Evolutionary conservation across 2,888 invertebrate species (phyloP), one percentile per base, ranked within the genome.

Genomic region (Chymomyza amoena): DNA sequence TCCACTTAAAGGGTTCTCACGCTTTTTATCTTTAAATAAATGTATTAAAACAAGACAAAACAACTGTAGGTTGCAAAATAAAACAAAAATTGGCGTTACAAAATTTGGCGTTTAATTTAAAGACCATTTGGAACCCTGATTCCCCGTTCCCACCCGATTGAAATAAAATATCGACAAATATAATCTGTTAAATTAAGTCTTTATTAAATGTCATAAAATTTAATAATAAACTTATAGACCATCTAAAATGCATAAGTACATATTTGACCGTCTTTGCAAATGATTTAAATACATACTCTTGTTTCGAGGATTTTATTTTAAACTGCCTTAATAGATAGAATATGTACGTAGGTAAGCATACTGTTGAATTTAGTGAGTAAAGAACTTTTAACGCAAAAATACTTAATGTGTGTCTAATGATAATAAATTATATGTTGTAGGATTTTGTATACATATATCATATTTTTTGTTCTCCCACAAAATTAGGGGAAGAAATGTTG

Each of bases 241-340:
- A 83, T 78, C 72, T 83, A 80, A 80, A 81, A 73, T 84, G 70
- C 81, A 76, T 81, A 81, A 81, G 81, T 81, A 81, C 81, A 84
- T 79, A 75, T 79, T 57, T 54, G 16, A 18, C 18, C 39, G 39
- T 45, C 39, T 45, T 62, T 68, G 68, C 72, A 80, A 80, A 71
- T 75, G 51, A 76, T 76, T 78, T 69, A 69, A 72, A 71, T 73
- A 52, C 50, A 70, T 73, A 66, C 70, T 75, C 62, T 67, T 78
- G 68, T 70, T 70, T 81, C 36, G 70, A 45, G 39, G 66, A 66
- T 71, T 60, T 76, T 54, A 54, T 54, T 25, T 64, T 71, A 69
- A 78, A 67, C 70, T 66, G 69, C 68, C 68, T 76, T 77, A 72
- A 50, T 56, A 62, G 61, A 67, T 74, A 72, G 39, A 61, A 56